Evolutionary conservation across 1,140 invertebrate species (phyloP).

Genomic region (Cataglyphis hispanica): DNA sequence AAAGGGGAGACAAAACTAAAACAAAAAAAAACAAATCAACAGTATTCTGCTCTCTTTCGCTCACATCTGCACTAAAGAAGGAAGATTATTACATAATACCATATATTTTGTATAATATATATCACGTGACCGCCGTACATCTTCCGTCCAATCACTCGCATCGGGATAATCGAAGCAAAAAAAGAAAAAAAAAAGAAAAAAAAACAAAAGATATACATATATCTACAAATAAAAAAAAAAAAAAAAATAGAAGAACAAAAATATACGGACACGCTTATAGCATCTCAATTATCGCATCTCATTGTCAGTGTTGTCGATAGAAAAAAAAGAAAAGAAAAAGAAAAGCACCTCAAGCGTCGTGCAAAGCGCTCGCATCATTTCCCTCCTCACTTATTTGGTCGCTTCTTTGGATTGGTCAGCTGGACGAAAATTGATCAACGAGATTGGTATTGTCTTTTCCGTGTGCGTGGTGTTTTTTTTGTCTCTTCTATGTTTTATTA

Average conservation of each 20-base stretch:
- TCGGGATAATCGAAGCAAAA: constrained; percentile 67
- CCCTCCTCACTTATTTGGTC: constrained; percentile 85
- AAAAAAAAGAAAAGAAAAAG: constrained; percentile 74
- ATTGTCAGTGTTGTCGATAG: constrained; percentile 44
- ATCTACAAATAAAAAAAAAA: constrained; percentile 56
- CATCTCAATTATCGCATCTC: constrained; percentile 42
- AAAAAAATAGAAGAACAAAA: constrained; percentile 61
- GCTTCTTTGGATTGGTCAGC: constrained; percentile 87
- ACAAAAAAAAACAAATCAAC: constrained; percentile 78
- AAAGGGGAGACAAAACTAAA: constrained; percentile 15
- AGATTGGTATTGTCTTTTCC: constrained; percentile 73
- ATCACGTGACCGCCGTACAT: constrained; percentile 82
- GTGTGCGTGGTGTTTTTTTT: constrained; percentile 32
- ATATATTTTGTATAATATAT: constrained; percentile 77
- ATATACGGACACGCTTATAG: constrained; percentile 56
- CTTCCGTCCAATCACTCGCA: constrained; percentile 70
- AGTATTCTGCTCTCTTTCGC: constrained; percentile 75
- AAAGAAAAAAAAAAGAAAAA: constrained; percentile 52
- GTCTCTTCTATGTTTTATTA: neutral
- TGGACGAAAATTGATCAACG: constrained; percentile 84
- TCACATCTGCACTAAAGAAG: constrained; percentile 69
- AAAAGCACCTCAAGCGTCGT: constrained; percentile 80
- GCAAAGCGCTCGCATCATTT: constrained; percentile 83
- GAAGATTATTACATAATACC: constrained; percentile 77
- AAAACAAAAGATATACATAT: constrained; percentile 58